A percentile compares a stretch with the other conserved stretches of the same genome.
Conservation (phyloP, 1,140 invertebrate genomes). For the Hypsibius dujardini region DNA sequence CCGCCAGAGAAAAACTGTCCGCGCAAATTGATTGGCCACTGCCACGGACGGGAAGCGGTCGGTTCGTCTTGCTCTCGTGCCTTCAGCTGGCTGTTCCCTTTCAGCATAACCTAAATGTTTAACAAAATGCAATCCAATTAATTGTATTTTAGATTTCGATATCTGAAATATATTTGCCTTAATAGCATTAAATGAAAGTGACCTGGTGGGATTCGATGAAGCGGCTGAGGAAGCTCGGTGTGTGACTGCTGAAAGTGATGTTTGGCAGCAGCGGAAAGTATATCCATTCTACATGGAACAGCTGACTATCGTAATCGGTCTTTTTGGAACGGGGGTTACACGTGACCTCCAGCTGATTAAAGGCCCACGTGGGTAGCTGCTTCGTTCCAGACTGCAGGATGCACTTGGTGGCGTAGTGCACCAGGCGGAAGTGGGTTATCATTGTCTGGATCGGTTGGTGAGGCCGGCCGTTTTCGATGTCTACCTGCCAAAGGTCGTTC, state of each 20-base stretch:
- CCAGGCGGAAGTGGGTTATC: slow-evolving; percentile 58
- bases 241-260: slow-evolving; percentile 78
- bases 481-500: slow-evolving; percentile 80
- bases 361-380: slow-evolving; percentile 80
- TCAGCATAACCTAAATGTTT: too few species aligned
- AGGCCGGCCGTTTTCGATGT: slow-evolving; percentile 49
- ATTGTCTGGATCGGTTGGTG: slow-evolving; percentile 61
- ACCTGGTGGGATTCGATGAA: slow-evolving; percentile 88
- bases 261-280: slow-evolving; percentile 46
- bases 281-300: slow-evolving; percentile 18
- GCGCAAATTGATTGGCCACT: slow-evolving; percentile 74
- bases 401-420: slow-evolving; percentile 78
- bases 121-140: too few species aligned
- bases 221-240: slow-evolving; percentile 66
- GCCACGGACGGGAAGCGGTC: slow-evolving; percentile 78
- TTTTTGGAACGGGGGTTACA: slow-evolving; percentile 49
- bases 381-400: slow-evolving; percentile 54
- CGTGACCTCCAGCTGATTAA: slow-evolving; percentile 82
- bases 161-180: too few species aligned
- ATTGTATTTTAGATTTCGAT: too few species aligned
- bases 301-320: not conserved
- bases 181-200: too few species aligned
- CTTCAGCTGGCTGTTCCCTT: slow-evolving; percentile 90
- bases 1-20: slow-evolving; percentile 40
- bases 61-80: slow-evolving; percentile 92